Evolutionary conservation across 2,888 invertebrate genomes (phyloP), one percentile per base, ranked within the genome.

Genomic region (Stenoptilia bipunctidactyla): DNA sequence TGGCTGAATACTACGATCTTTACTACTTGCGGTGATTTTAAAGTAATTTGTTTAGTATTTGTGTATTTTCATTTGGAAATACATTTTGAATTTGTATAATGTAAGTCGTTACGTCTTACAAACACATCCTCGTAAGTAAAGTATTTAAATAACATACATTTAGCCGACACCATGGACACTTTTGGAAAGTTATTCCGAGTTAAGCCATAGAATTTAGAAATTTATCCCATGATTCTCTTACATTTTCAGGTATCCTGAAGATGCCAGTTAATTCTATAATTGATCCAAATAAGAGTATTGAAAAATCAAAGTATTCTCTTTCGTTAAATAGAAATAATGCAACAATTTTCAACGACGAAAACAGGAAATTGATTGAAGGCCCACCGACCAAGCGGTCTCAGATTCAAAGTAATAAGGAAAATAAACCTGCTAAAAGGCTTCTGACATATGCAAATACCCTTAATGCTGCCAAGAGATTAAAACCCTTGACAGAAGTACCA

Each of bases 201-300:
- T 53, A 57, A 55, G 9, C 5, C 9, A 5, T 30, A 12, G 30
- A n/a, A 30, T 3, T 30, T 30, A 9, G 4, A 30, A 30, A 12
- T 30, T 9, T 30, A 8, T 30, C 30, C 10, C 12, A 3, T 30
- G 4, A 30, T 20, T 20, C 20, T 20, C 8, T 8, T n/a, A 3
- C 4, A 40, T 36, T 40, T 67, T 10, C 72, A 85, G 84, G 82
- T 80, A 63, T 76, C 57, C 84, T 79, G 82, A 84, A 84, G 82
- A 85, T 85, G 84, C 84, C 79, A 79, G 74, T 79, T 71, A 79
- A 80, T 58, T 74, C 72, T 66, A 62, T 70, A 48, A 59, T 64
- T 45, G 69, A 74, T 70, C 70, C 67, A 54, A 80, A 74, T 70
- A 73, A 73, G 71, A 67, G 70, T 66, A 71, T 66, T 51, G 72